Evolutionary conservation across 2,888 invertebrate species (phyloP), one percentile per base, ranked within the genome.

Genomic region (Hoplodrina ambigua): DNA sequence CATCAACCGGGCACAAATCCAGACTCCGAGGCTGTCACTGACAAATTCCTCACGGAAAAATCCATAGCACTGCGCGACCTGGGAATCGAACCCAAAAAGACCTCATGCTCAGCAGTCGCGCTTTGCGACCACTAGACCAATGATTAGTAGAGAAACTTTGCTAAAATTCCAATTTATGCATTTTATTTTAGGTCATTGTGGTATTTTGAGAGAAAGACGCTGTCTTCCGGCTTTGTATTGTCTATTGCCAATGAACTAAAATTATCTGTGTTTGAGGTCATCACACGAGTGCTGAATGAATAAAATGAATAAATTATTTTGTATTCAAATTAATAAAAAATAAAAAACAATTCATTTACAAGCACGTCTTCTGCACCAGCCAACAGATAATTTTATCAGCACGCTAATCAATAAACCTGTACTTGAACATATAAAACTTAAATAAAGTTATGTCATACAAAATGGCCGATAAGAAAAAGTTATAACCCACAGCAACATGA

Each of bases 381-480:
- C 15, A 10, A 37, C 17, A 57, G 50, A 71, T 52, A 25, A 37
- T 25, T 53, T 20, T 46, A 72, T 72, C 46, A 30, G 41, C 10
- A 10, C 0, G 54, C 11, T 44, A 55, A 72, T 59, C 49, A 64
- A 58, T 72, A 33, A 63, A 72, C n/a, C 20, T 54, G 46, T 17
- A 60, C 53, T 74, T 67, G 57, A 61, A 68, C 46, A 7, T 30
- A 41, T 19, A 30, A 19, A 49, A 67, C 19, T 41, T 13, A 1
- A 44, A 61, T 41, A 46, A 30, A 53, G 56, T 75, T 68, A 74
- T 57, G 41, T 75, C 53, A 58, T 17, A 57, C 33, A n/a, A 61
- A 53, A 61, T 33, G 41, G 53, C 68, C 60, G 60, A 68, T 75
- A 57, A 57, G 25, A 44, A 53, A 49, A 30, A 11, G 4, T n/a